Evolutionary conservation across 1,140 invertebrate genomes (phyloP).

Genomic region (Rhyacophila brunnea): DNA sequence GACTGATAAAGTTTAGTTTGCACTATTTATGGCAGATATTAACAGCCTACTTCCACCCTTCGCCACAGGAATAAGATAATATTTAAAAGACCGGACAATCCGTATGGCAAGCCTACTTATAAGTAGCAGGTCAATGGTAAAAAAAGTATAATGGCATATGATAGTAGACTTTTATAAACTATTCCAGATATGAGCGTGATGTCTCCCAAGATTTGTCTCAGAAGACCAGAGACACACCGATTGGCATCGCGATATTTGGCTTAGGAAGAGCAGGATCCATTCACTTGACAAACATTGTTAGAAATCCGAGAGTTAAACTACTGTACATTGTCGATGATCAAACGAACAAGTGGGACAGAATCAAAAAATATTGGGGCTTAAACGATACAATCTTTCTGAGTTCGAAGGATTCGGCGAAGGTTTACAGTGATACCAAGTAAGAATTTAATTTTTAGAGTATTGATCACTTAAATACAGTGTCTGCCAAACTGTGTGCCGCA

Average conservation of each 20-base stretch:
- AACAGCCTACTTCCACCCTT: too few species aligned
- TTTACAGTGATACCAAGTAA: constrained; percentile 60
- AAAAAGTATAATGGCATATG: too few species aligned
- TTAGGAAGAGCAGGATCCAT: constrained; percentile 62
- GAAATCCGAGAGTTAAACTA: constrained; percentile 55
- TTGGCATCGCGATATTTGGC: constrained; percentile 58
- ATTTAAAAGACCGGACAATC: too few species aligned
- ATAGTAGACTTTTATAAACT: too few species aligned
- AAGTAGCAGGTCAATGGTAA: too few species aligned
- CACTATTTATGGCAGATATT: too few species aligned
- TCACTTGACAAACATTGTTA: constrained; percentile 58
- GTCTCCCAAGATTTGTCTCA: constrained; percentile 15
- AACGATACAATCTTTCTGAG: constrained; percentile 51
- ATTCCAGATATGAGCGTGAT: constrained; percentile 26
- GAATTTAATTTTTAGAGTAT: constrained; percentile 31
- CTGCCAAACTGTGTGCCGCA: too few species aligned
- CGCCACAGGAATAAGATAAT: too few species aligned
- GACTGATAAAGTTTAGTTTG: too few species aligned
- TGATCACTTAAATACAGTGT: too few species aligned
- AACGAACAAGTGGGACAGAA: constrained; percentile 45
- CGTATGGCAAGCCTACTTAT: too few species aligned
- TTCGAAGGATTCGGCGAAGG: constrained; percentile 52
- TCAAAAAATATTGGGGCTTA: constrained; percentile 56
- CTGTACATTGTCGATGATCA: constrained; percentile 63
- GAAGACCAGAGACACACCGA: constrained; percentile 31